Conservation (phyloP, 2,113 vertebrate species). For the Setophaga petechia region DNA sequence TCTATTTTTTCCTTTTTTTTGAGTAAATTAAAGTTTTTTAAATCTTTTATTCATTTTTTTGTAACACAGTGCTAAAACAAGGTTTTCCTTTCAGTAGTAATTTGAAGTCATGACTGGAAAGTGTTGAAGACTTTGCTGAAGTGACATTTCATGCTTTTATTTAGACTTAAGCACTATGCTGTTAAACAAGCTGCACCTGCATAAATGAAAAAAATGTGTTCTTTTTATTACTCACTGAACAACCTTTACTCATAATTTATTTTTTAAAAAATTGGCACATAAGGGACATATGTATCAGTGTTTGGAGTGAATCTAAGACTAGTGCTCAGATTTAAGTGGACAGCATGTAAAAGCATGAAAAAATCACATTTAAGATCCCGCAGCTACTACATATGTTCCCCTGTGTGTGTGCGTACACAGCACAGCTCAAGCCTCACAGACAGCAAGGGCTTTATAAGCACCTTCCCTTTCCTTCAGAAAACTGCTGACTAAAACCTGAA, state of each 20-base stretch:
- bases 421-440: background rate
- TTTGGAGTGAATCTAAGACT: background rate
- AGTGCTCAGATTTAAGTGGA: background rate
- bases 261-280: background rate
- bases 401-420: background rate
- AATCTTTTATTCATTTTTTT: background rate
- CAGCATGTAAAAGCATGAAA: background rate
- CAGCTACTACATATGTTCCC: background rate
- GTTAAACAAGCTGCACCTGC: background rate
- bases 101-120: background rate
- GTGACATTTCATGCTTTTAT: background rate
- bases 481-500: background rate
- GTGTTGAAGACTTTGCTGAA: background rate
- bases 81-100: background rate
- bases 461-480: background rate
- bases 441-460: background rate
- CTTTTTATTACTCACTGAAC: background rate
- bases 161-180: background rate
- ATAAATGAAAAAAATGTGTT: background rate
- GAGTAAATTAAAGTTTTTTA: background rate
- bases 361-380: slow-evolving; percentile 11
- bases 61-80: background rate
- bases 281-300: background rate
- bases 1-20: background rate
- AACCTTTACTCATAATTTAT: background rate